Percentiles rank a stretch among this genome's conserved stretches.
These are phyloP conservation scores for Rhodeus uyekii DNA, from an alignment of 2,797 vertebrate species.

Conservation along the genomic window DNA sequence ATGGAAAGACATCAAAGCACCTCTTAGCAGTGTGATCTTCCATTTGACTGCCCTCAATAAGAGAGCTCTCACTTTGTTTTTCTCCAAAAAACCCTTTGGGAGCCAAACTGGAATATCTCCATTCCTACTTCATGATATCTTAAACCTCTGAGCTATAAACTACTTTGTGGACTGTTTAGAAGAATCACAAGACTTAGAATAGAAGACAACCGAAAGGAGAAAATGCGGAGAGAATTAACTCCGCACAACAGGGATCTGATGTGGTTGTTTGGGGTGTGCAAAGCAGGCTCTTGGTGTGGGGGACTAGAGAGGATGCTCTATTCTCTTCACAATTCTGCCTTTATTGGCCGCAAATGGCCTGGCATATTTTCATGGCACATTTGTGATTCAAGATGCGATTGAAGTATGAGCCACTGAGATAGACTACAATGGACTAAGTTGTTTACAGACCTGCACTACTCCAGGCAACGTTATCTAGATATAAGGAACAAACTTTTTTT, in stretches of 20 bases:
- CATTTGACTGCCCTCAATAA: slow-evolving; percentile 30
- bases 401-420: slow-evolving; percentile 42
- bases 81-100: background rate
- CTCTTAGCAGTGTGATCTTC: slow-evolving; percentile 2
- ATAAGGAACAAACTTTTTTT: too few species aligned
- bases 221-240: slow-evolving; percentile 10
- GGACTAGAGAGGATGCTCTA: slow-evolving; percentile 23
- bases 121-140: slow-evolving; percentile 70
- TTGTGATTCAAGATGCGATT: slow-evolving; percentile 45
- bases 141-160: slow-evolving; percentile 56
- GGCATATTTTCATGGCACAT: slow-evolving; percentile 45
- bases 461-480: background rate
- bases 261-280: slow-evolving; percentile 36
- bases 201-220: slow-evolving; percentile 12
- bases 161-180: slow-evolving; percentile 7
- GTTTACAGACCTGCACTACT: slow-evolving; percentile 36
- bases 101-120: slow-evolving; percentile 66
- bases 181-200: slow-evolving; percentile 45
- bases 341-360: slow-evolving; percentile 44
- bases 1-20: slow-evolving; percentile 15
- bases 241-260: slow-evolving; percentile 28
- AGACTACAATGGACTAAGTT: slow-evolving; percentile 41
- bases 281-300: slow-evolving; percentile 27
- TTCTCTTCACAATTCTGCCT: slow-evolving; percentile 44
- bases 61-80: slow-evolving; percentile 20